Conservation (phyloP, 1,140 invertebrate genomes). For the Eueides isabella region DNA sequence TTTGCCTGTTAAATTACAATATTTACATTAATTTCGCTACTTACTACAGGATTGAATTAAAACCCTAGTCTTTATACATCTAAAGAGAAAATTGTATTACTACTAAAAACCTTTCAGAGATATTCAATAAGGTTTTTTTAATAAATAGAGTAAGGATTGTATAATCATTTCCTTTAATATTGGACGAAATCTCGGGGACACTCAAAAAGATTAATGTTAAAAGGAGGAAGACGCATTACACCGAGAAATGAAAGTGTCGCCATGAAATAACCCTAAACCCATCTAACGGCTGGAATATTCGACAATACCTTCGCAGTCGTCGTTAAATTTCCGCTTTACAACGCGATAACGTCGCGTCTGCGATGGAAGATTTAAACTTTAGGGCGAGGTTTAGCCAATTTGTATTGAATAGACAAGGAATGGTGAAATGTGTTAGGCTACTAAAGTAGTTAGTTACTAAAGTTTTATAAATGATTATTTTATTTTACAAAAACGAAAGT, state of each 20-base stretch:
- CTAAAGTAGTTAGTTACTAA: too few species aligned
- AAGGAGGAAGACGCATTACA: slow-evolving; percentile 21
- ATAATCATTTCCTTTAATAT: neutral
- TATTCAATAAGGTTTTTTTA: neutral
- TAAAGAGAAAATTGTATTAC: slow-evolving; percentile 1
- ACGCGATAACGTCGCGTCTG: slow-evolving; percentile 53
- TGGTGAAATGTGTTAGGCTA: neutral
- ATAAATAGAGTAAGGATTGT: neutral
- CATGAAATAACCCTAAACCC: slow-evolving; percentile 29
- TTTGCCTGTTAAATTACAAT: neutral
- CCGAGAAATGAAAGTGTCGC: slow-evolving; percentile 21
- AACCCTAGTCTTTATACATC: neutral
- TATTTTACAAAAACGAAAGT: neutral
- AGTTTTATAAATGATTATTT: neutral
- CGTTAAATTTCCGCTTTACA: slow-evolving; percentile 62
- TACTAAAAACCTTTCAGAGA: slow-evolving; percentile 2
- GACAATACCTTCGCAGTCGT: slow-evolving; percentile 37
- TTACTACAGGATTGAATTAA: neutral
- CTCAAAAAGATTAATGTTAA: slow-evolving; percentile 19
- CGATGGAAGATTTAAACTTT: slow-evolving; percentile 41
- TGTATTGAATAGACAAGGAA: slow-evolving; percentile 1
- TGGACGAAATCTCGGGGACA: slow-evolving; percentile 4
- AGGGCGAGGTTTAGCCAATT: slow-evolving; percentile 19
- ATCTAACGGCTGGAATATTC: slow-evolving; percentile 38
- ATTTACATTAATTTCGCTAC: neutral